Conservation (phyloP, 2,888 invertebrate genomes). For the Cryptocephalus primarius region DNA sequence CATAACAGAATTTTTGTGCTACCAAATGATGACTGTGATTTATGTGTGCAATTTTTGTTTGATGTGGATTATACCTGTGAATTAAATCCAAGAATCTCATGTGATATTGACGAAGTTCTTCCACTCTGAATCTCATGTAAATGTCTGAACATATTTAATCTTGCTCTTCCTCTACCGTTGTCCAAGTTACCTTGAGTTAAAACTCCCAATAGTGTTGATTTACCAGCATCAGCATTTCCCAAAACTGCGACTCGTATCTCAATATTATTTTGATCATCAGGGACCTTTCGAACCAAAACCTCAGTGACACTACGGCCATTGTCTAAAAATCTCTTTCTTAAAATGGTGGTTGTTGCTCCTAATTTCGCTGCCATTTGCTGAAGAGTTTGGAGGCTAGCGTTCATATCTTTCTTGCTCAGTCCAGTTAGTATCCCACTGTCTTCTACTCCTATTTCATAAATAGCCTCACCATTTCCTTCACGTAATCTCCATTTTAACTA, state of each 20-base stretch:
- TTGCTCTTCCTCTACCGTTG: slow-evolving; percentile 88
- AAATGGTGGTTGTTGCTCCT: slow-evolving; percentile 68
- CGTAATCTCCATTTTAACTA: slow-evolving; percentile 94
- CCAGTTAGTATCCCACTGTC: slow-evolving; percentile 84
- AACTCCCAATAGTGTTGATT: slow-evolving; percentile 91
- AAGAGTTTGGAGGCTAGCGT: slow-evolving; percentile 75
- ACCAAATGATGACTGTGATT: background rate
- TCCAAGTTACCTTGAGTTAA: slow-evolving; percentile 92
- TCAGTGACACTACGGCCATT: slow-evolving; percentile 64
- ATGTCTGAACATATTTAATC: slow-evolving; percentile 90
- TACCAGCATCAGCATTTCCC: slow-evolving; percentile 95
- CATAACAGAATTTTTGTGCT: slow-evolving; percentile 1
- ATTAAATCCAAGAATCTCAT: slow-evolving; percentile 95
- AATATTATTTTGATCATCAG: slow-evolving; percentile 77
- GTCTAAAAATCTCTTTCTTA: slow-evolving; percentile 52
- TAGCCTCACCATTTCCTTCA: slow-evolving; percentile 93
- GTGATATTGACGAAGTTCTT: slow-evolving; percentile 88
- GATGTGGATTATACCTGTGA: slow-evolving; percentile 44
- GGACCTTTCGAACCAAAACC: slow-evolving; percentile 79
- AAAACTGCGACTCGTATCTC: slow-evolving; percentile 83
- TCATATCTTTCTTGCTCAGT: slow-evolving; percentile 70
- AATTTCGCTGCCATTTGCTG: slow-evolving; percentile 80
- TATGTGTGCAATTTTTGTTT: no score
- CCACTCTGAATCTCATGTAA: slow-evolving; percentile 92
- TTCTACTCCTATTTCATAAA: slow-evolving; percentile 93